phyloP scores from a whole-genome alignment of 2,888 invertebrate species.

The Theretra japonica region DNA sequence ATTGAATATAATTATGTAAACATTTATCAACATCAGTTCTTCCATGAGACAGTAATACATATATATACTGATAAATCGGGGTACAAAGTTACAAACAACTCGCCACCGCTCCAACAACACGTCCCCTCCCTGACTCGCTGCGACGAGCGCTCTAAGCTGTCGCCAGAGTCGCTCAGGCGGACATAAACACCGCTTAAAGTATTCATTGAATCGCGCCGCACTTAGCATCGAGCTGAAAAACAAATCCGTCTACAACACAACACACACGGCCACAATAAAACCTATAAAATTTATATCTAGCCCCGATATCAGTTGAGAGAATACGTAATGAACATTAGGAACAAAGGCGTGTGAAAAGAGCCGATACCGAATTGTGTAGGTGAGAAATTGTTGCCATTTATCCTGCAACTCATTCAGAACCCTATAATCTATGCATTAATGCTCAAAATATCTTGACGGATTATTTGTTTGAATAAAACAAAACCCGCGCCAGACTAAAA shows the following conservation, averaged over 20 bases:
- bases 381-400: slow-evolving; percentile 65
- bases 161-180: background rate
- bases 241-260: slow-evolving; percentile 61
- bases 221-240: slow-evolving; percentile 54
- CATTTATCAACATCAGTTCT: too few species aligned
- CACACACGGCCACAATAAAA: slow-evolving; percentile 66
- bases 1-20: too few species aligned
- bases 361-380: slow-evolving; percentile 74
- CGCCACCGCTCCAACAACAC: background rate
- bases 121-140: background rate
- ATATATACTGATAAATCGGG: background rate
- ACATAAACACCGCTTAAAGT: slow-evolving; percentile 6
- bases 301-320: slow-evolving; percentile 76
- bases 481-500: slow-evolving; percentile 41
- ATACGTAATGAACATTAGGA: slow-evolving; percentile 82
- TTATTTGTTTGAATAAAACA: slow-evolving; percentile 53
- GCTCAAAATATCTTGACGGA: slow-evolving; percentile 42
- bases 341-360: slow-evolving; percentile 77
- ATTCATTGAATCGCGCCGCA: slow-evolving; percentile 8
- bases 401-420: slow-evolving; percentile 43
- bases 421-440: slow-evolving; percentile 45
- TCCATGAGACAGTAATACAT: too few species aligned
- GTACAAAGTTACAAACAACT: background rate
- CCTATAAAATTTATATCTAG: slow-evolving; percentile 77
- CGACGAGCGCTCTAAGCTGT: slow-evolving; percentile 4